A percentile compares a stretch with the other conserved stretches of the same genome.
phyloP scores from a whole-genome alignment of 2,797 vertebrate genomes.

The Garrulus glandarius region DNA sequence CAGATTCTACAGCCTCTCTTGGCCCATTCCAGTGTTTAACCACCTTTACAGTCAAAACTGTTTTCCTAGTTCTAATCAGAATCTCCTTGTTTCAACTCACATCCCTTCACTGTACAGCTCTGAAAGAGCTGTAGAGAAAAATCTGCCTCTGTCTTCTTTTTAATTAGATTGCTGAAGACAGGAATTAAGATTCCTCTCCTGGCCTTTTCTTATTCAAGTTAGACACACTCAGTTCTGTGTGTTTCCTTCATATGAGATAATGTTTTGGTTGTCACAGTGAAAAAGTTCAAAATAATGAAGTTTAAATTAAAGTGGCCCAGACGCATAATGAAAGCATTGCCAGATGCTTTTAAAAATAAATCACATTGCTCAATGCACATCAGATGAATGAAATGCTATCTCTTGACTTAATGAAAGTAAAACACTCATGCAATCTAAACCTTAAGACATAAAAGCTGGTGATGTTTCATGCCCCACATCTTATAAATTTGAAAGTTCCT shows the following conservation, averaged over 20 bases:
- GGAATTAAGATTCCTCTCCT: background rate
- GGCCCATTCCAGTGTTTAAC: background rate
- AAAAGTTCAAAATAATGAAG: background rate
- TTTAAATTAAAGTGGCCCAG: background rate
- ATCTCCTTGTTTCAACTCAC: background rate
- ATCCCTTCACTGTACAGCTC: background rate
- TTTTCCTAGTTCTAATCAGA: background rate
- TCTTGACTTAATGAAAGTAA: background rate
- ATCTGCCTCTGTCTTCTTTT: background rate
- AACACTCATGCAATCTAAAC: background rate
- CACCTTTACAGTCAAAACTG: background rate
- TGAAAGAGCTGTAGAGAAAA: background rate
- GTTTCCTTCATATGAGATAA: background rate
- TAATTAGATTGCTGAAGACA: background rate
- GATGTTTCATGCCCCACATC: background rate
- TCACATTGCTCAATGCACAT: background rate
- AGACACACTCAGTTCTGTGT: background rate
- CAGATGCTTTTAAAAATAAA: background rate
- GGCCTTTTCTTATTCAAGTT: background rate
- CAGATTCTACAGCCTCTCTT: background rate
- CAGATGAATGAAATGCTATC: background rate
- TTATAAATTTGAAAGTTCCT: background rate
- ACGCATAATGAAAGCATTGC: background rate
- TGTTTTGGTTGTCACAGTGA: background rate
- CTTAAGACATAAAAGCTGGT: background rate